Percentiles rank a stretch among this genome's conserved stretches.
Conservation (phyloP, 2,113 vertebrate species). For the Carettochelys insculpta region DNA sequence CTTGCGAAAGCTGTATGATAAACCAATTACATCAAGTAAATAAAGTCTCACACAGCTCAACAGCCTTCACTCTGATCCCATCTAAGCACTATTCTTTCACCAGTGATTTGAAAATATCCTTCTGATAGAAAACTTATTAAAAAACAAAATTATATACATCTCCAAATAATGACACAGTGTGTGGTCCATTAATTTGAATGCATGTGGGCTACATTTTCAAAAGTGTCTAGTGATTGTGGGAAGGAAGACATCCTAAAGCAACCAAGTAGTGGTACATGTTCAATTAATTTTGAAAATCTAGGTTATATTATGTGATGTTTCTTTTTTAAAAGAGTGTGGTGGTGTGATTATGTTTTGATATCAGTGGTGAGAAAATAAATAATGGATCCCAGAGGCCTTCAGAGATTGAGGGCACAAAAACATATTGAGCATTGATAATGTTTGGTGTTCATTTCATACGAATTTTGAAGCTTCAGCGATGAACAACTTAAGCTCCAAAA, state of each 20-base stretch:
- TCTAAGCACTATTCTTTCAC: neutral
- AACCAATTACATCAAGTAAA: constrained; percentile 14
- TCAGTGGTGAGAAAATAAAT: neutral
- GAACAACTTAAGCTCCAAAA: constrained; percentile 20
- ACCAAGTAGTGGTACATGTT: neutral
- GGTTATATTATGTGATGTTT: neutral
- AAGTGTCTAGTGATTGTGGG: constrained; percentile 34
- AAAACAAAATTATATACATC: neutral
- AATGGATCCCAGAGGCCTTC: constrained; percentile 11
- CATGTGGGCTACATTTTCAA: neutral
- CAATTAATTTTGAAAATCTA: neutral
- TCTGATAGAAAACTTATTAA: neutral
- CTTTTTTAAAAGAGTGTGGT: neutral
- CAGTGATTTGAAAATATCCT: constrained; percentile 15
- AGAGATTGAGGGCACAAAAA: constrained; percentile 20
- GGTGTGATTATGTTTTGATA: constrained; percentile 2
- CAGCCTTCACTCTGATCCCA: neutral
- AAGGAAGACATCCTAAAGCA: constrained; percentile 29
- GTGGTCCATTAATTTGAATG: neutral
- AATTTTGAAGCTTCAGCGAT: neutral
- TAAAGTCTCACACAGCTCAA: neutral
- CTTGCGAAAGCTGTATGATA: neutral
- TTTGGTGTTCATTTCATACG: constrained; percentile 10
- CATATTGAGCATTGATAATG: neutral
- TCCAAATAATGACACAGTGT: neutral